A percentile compares a stretch with the other conserved stretches of the same genome.
These are phyloP conservation scores for Leuctra nigra DNA, from an alignment of 2,888 invertebrate species.

Conservation along the genomic window DNA sequence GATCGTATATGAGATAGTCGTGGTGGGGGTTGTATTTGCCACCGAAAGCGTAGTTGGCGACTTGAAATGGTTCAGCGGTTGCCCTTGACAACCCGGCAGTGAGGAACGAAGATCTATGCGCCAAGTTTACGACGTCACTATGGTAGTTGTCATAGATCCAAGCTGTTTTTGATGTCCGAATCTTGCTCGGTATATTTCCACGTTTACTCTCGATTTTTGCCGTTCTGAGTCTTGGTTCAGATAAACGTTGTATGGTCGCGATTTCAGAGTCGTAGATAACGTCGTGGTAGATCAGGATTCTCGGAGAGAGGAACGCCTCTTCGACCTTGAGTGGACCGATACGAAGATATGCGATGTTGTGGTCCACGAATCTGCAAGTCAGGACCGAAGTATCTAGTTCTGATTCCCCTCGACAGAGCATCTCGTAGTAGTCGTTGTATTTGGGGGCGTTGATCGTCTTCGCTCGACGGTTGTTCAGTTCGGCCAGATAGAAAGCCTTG, in stretches of 20 bases:
- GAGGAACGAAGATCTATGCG: slow-evolving; percentile 36
- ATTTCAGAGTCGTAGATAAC: slow-evolving; percentile 88
- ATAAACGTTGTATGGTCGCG: too few species aligned
- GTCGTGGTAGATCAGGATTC: slow-evolving; percentile 79
- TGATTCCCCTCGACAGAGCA: slow-evolving; percentile 1
- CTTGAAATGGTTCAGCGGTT: slow-evolving; percentile 53
- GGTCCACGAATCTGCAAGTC: slow-evolving; percentile 63
- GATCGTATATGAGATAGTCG: slow-evolving; percentile 34
- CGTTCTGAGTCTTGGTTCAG: too few species aligned
- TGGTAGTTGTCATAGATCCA: too few species aligned
- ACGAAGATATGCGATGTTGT: slow-evolving; percentile 58
- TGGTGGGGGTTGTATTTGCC: slow-evolving; percentile 56
- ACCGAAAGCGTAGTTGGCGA: slow-evolving; percentile 55
- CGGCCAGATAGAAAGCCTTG: too few species aligned
- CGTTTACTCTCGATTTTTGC: too few species aligned
- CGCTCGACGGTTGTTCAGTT: too few species aligned
- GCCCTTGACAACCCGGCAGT: slow-evolving; percentile 41
- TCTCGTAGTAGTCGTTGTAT: background rate
- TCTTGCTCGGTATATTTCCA: too few species aligned
- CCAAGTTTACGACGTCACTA: too few species aligned
- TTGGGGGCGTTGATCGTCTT: too few species aligned
- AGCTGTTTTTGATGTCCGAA: background rate
- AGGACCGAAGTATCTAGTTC: too few species aligned
- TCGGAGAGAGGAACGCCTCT: slow-evolving; percentile 67
- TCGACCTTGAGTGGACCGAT: slow-evolving; percentile 83